Percentiles rank a stretch among this genome's conserved stretches.
These are phyloP conservation scores for Watsonalla binaria DNA, from an alignment of 2,888 invertebrate genomes.

Conservation along the genomic window DNA sequence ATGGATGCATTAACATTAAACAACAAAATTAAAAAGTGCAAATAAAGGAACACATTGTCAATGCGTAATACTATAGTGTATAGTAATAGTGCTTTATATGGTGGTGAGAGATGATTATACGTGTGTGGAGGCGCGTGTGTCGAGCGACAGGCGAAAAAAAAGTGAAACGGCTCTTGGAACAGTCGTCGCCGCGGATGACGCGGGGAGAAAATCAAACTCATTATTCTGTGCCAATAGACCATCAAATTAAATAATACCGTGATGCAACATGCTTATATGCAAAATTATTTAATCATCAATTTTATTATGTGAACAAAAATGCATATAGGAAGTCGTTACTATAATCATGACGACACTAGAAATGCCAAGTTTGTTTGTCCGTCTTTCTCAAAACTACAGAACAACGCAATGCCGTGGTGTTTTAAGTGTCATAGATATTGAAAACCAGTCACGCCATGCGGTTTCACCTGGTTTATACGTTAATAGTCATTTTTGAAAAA, in stretches of 20 bases:
- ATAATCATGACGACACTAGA: too few relatives aligned
- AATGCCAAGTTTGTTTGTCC: too few relatives aligned
- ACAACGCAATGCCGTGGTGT: too few relatives aligned
- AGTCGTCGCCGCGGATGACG: slow-evolving; percentile 48
- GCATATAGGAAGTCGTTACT: too few relatives aligned
- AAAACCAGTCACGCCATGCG: too few relatives aligned
- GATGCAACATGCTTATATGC: slow-evolving; percentile 16
- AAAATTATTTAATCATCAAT: background rate
- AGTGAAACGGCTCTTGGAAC: slow-evolving; percentile 63
- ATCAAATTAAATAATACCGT: slow-evolving; percentile 39
- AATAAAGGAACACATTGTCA: slow-evolving; percentile 28
- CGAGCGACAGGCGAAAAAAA: slow-evolving; percentile 65
- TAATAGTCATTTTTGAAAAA: too few relatives aligned
- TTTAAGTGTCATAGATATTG: too few relatives aligned
- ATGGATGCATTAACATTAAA: slow-evolving; percentile 59
- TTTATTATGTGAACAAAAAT: background rate
- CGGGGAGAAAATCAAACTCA: slow-evolving; percentile 64
- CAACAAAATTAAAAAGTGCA: slow-evolving; percentile 40
- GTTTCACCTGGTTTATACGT: too few relatives aligned
- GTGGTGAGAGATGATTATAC: slow-evolving; percentile 43
- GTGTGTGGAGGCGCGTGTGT: slow-evolving; percentile 58
- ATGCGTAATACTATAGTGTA: background rate
- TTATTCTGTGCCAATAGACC: slow-evolving; percentile 35
- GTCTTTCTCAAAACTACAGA: too few relatives aligned
- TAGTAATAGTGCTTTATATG: background rate